Percentiles rank a stretch among this genome's conserved stretches.
Conservation (phyloP, 2,113 vertebrate genomes). For the Machaerirhynchus nigripectus region DNA sequence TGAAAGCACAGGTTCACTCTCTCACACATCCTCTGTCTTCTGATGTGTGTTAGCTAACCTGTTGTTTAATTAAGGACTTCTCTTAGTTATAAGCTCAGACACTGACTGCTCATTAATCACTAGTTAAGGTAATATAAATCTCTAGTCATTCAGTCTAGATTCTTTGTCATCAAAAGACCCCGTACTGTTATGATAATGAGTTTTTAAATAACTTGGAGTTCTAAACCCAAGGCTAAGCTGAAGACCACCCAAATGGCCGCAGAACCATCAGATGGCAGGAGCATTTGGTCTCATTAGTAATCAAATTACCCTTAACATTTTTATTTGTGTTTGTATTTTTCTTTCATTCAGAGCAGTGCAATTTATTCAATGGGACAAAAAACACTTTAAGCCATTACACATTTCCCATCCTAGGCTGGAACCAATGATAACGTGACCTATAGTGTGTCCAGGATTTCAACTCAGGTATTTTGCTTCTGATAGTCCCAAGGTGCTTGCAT, state of each 20-base stretch:
- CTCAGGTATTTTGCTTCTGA: neutral
- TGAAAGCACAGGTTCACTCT: neutral
- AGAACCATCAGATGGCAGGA: neutral
- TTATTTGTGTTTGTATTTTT: neutral
- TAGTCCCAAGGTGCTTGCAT: neutral
- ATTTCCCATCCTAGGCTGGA: neutral
- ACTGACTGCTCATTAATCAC: conserved; percentile 28
- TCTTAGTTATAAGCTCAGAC: neutral
- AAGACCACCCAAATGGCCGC: neutral
- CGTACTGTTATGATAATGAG: neutral
- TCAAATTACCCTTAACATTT: neutral
- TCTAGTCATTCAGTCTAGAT: neutral
- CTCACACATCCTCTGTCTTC: neutral
- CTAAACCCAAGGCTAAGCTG: neutral
- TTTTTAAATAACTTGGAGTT: conserved; percentile 3
- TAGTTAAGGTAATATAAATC: neutral
- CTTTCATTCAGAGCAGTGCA: neutral
- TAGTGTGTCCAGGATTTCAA: neutral
- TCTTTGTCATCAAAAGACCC: conserved; percentile 5
- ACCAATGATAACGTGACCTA: neutral
- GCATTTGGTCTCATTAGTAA: neutral
- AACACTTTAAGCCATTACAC: neutral
- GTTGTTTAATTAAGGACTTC: conserved; percentile 37
- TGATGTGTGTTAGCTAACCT: neutral
- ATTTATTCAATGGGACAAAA: neutral